Conservation (phyloP, 2,113 vertebrate genomes). For the Rafetus swinhoei region DNA sequence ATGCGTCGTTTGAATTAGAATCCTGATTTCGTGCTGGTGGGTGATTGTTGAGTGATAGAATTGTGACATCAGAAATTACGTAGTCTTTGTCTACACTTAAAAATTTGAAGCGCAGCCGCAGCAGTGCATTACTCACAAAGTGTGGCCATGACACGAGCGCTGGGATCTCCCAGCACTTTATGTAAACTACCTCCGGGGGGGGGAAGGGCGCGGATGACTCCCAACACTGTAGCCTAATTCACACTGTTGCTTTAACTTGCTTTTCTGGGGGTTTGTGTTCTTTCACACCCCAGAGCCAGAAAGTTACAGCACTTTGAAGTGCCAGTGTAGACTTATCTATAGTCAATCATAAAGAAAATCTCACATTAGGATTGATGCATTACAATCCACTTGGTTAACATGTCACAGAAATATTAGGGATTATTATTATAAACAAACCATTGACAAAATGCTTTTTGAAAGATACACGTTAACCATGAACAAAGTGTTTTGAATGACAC, state of each 20-base stretch:
- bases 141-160: too few species aligned
- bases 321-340: too few species aligned
- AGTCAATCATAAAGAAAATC: not conserved
- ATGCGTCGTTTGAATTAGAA: not conserved
- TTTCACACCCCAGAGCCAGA: too few species aligned
- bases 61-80: not conserved
- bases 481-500: not conserved
- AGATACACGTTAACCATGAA: not conserved
- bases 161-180: too few species aligned
- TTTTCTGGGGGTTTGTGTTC: too few species aligned
- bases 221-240: too few species aligned
- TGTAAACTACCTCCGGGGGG: too few species aligned
- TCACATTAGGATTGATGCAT: not conserved
- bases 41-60: not conserved
- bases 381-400: not conserved
- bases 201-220: too few species aligned
- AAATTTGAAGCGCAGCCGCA: too few species aligned
- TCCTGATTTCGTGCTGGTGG: not conserved
- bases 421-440: not conserved
- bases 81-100: not conserved
- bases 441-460: not conserved
- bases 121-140: too few species aligned
- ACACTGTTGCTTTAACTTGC: too few species aligned
- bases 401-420: not conserved
- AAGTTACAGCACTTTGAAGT: too few species aligned